These are phyloP conservation scores for Drosophila orena DNA, from an alignment of 1,140 invertebrate species.

Conservation along the genomic window DNA sequence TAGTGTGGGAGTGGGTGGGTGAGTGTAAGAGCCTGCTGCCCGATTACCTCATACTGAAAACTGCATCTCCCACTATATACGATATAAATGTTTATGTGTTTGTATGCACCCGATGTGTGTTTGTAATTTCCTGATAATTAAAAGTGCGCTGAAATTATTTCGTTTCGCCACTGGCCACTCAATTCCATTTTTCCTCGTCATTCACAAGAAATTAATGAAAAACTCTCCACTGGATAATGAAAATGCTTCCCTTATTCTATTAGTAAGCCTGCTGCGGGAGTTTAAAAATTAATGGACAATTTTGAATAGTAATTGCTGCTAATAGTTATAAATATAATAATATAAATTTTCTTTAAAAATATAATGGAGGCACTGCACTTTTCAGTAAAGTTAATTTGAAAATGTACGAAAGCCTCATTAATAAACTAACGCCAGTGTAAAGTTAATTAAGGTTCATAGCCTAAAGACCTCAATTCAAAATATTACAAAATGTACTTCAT, in stretches of 20 bases:
- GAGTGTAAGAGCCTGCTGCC: constrained; percentile 42
- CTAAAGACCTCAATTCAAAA: neutral
- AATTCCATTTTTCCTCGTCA: neutral
- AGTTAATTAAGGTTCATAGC: too few species aligned
- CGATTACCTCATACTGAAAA: constrained; percentile 75
- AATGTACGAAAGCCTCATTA: too few species aligned
- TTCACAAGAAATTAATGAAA: constrained; percentile 56
- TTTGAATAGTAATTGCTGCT: too few species aligned
- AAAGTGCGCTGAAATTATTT: constrained; percentile 62
- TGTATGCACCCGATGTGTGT: constrained; percentile 16
- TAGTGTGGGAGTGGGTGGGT: neutral
- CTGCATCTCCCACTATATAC: constrained; percentile 53
- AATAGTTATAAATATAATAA: neutral
- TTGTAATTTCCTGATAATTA: constrained; percentile 71
- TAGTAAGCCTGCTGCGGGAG: neutral
- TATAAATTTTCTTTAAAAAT: neutral
- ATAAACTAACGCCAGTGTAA: too few species aligned
- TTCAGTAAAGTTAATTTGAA: too few species aligned
- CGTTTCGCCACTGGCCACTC: constrained; percentile 33
- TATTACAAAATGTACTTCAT: neutral
- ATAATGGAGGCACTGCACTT: too few species aligned
- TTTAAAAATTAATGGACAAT: too few species aligned
- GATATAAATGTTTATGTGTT: constrained; percentile 24
- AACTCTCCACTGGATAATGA: constrained; percentile 51
- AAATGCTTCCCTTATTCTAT: constrained; percentile 41